phyloP scores from a whole-genome alignment of 1,140 invertebrate species.

The Sycophila sp. region DNA sequence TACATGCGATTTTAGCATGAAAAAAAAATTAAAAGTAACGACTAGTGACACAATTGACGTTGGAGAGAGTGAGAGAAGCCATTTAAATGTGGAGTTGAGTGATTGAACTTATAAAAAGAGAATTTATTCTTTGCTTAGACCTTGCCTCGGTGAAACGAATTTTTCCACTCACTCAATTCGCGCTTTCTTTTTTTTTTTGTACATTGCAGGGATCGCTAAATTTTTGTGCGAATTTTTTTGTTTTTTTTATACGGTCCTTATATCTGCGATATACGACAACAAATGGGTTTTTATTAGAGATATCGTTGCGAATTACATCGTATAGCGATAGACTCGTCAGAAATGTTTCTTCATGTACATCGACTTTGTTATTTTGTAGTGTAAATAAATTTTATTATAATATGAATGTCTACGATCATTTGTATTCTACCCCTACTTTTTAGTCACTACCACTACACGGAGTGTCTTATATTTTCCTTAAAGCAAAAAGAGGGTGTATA shows the following conservation, averaged over 20 bases:
- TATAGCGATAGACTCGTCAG: slow-evolving; percentile 33
- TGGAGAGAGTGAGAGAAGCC: not conserved
- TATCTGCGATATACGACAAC: not conserved
- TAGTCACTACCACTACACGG: too few species aligned
- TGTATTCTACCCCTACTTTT: too few species aligned
- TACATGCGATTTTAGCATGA: not conserved
- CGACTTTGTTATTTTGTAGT: slow-evolving; percentile 60
- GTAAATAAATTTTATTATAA: slow-evolving; percentile 64
- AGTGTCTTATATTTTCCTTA: too few species aligned
- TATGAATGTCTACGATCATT: slow-evolving; percentile 39
- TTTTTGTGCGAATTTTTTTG: not conserved
- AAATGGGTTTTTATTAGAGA: slow-evolving; percentile 10
- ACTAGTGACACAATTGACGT: not conserved
- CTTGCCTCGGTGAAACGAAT: slow-evolving; percentile 5
- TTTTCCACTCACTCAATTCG: not conserved
- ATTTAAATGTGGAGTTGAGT: not conserved
- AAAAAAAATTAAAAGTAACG: not conserved
- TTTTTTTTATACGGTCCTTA: not conserved
- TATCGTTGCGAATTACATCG: slow-evolving; percentile 19
- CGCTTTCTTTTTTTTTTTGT: not conserved
- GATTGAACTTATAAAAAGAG: not conserved
- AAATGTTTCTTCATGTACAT: slow-evolving; percentile 50
- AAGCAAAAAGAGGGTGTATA: too few species aligned
- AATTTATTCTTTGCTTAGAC: not conserved
- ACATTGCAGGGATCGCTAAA: not conserved